Conservation (phyloP, 1,140 invertebrate species). For the Chironomus tepperi region DNA sequence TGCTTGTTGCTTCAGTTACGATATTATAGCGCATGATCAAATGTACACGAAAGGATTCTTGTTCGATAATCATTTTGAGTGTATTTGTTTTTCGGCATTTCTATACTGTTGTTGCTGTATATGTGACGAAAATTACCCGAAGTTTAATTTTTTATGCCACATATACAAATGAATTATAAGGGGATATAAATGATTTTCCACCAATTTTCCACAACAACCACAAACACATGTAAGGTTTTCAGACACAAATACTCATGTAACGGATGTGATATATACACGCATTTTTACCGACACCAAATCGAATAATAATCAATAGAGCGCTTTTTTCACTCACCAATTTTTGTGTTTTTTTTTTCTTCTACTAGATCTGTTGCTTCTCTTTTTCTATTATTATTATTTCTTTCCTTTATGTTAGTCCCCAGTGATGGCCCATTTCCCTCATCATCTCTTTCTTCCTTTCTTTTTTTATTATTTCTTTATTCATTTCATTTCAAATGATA, state of each 20-base stretch:
- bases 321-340: conserved; percentile 13
- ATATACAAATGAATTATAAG: not conserved
- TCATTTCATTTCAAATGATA: too few relatives aligned
- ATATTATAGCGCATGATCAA: not conserved
- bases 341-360: conserved; percentile 4
- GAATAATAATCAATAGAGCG: conserved; percentile 24
- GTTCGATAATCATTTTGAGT: not conserved
- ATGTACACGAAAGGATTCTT: not conserved
- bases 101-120: not conserved
- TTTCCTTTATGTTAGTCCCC: not conserved
- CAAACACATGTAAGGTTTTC: not conserved
- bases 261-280: not conserved
- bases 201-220: conserved; percentile 19
- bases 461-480: too few relatives aligned
- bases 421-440: not conserved
- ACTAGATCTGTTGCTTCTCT: not conserved
- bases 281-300: conserved; percentile 16
- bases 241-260: not conserved
- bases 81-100: not conserved
- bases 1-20: conserved; percentile 19
- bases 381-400: not conserved
- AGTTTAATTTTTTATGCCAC: not conserved
- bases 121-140: not conserved
- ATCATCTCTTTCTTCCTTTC: not conserved
- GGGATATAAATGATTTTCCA: conserved; percentile 14